Evolutionary conservation across 2,113 vertebrate species (phyloP).

Genomic region (Equus przewalskii): DNA sequence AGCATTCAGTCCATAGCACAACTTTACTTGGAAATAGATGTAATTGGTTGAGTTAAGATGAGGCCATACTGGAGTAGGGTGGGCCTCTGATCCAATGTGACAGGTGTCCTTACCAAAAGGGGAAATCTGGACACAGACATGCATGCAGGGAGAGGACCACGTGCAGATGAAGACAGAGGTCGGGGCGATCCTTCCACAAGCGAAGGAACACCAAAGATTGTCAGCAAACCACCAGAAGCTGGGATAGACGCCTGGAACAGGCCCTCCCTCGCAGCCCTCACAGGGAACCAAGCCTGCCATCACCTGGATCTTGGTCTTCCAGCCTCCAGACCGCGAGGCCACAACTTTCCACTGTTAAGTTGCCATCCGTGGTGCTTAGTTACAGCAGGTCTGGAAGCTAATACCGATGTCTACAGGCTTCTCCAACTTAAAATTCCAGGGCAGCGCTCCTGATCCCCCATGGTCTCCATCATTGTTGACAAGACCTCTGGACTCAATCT

Average conservation of each 20-base stretch:
- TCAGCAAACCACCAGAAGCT: neutral
- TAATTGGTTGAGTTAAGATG: neutral
- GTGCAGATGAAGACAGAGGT: neutral
- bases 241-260: neutral
- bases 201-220: neutral
- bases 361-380: neutral
- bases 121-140: neutral
- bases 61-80: neutral
- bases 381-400: neutral
- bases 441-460: neutral
- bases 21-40: neutral
- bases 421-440: neutral
- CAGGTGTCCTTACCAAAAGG: neutral
- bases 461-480: neutral
- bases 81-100: neutral
- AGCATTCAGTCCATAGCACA: neutral
- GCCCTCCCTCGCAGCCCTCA: neutral
- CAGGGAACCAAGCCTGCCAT: neutral
- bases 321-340: neutral
- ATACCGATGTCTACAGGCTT: too few relatives aligned
- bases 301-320: neutral
- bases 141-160: accelerated
- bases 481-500: neutral
- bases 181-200: neutral
- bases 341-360: too few relatives aligned